Conservation (phyloP, 1,140 invertebrate genomes). For the Bicyclus anynana region DNA sequence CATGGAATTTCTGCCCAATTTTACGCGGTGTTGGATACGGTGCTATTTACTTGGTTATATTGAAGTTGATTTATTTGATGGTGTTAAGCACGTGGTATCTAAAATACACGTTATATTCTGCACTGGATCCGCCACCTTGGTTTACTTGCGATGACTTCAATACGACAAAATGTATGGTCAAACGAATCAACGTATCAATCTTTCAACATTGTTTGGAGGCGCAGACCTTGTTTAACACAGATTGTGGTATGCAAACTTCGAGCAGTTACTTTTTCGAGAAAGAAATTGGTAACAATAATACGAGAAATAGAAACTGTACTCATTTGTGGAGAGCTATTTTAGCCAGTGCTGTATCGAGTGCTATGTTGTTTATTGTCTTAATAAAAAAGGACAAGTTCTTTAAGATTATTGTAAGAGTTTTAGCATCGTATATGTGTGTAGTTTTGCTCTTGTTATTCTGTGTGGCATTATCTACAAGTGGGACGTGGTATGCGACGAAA, state of each 20-base stretch:
- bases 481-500: conserved; percentile 54
- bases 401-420: conserved; percentile 38
- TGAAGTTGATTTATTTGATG: conserved; percentile 49
- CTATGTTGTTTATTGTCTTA: conserved; percentile 41
- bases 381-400: conserved; percentile 50
- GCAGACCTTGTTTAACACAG: conserved; percentile 43
- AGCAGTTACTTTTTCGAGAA: conserved; percentile 54
- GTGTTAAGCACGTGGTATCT: conserved; percentile 60
- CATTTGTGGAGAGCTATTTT: conserved; percentile 47
- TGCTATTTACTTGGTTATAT: conserved; percentile 40
- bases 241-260: conserved; percentile 60
- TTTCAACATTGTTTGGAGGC: conserved; percentile 65
- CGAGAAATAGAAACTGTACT: conserved; percentile 31
- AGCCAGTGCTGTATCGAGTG: conserved; percentile 26
- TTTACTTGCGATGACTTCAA: conserved; percentile 50
- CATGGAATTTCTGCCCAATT: conserved; percentile 62
- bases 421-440: conserved; percentile 38
- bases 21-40: conserved; percentile 52
- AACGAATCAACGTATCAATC: conserved; percentile 48
- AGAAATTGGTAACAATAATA: conserved; percentile 54
- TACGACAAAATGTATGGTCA: conserved; percentile 52
- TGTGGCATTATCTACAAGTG: conserved; percentile 49
- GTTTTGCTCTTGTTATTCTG: conserved; percentile 49
- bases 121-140: conserved; percentile 56
- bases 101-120: conserved; percentile 53